A percentile compares a stretch with the other conserved stretches of the same genome.
These are phyloP conservation scores for Dendrolimus punctatus DNA, from an alignment of 1,140 invertebrate genomes.

Conservation along the genomic window DNA sequence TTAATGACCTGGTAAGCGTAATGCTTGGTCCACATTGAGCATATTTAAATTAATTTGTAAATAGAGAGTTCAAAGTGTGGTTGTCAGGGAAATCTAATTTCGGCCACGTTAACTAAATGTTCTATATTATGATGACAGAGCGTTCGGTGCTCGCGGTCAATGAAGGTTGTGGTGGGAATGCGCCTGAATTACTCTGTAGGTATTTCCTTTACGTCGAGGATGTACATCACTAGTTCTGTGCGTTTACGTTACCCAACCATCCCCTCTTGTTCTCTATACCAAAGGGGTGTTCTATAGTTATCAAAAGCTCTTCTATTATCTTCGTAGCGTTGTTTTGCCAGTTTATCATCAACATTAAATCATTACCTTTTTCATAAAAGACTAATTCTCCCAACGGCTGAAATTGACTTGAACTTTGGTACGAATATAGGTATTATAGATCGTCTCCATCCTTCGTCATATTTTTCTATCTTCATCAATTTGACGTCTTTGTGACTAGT, in stretches of 20 bases:
- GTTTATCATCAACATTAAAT: slow-evolving; percentile 64
- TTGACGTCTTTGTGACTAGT: slow-evolving; percentile 76
- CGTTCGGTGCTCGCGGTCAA: slow-evolving; percentile 53
- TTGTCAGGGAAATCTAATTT: slow-evolving; percentile 74
- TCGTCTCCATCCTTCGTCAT: slow-evolving; percentile 81
- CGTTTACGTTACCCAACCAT: slow-evolving; percentile 39
- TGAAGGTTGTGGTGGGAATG: slow-evolving; percentile 71
- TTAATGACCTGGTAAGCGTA: slow-evolving; percentile 5
- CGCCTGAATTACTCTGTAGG: slow-evolving; percentile 64
- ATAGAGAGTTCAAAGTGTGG: slow-evolving; percentile 28
- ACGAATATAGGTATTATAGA: slow-evolving; percentile 73
- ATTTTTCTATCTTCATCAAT: slow-evolving; percentile 75
- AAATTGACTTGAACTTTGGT: slow-evolving; percentile 74
- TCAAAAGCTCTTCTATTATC: slow-evolving; percentile 51
- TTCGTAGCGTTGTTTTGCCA: slow-evolving; percentile 67
- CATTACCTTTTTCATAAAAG: slow-evolving; percentile 62
- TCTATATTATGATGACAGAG: slow-evolving; percentile 71
- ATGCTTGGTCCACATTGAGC: slow-evolving; percentile 68
- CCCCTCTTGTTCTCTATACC: slow-evolving; percentile 29
- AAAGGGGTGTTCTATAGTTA: slow-evolving; percentile 45
- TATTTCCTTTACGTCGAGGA: slow-evolving; percentile 36
- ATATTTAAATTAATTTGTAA: slow-evolving; percentile 38
- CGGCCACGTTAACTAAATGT: slow-evolving; percentile 73
- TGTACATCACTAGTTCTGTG: slow-evolving; percentile 46
- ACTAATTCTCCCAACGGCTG: slow-evolving; percentile 73